phyloP scores from a whole-genome alignment of 2,113 vertebrate species.

The Pygathrix nemaeus region DNA sequence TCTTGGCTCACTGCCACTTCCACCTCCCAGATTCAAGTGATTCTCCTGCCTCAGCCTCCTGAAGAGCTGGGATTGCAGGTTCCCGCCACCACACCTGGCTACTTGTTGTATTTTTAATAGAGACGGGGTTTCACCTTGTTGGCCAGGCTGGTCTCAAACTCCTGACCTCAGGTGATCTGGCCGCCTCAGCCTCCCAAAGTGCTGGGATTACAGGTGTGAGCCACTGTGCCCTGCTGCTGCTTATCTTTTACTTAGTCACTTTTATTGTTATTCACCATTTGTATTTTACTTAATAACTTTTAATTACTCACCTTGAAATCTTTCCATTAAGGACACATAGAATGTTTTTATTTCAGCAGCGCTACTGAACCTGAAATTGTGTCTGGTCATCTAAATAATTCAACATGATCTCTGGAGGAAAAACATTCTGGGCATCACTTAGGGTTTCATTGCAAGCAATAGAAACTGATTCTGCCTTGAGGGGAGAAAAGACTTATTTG shows the following conservation, averaged over 20 bases:
- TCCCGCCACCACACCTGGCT: too few species aligned
- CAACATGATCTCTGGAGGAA: neutral
- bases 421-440: slow-evolving; percentile 16
- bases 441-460: neutral
- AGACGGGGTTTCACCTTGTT: too few species aligned
- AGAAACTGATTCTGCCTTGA: neutral
- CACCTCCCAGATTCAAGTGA: too few species aligned
- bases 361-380: neutral
- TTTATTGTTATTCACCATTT: neutral
- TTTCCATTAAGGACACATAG: neutral
- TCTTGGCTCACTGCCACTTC: too few species aligned
- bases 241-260: neutral
- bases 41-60: too few species aligned
- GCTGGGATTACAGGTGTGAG: too few species aligned
- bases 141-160: too few species aligned
- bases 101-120: too few species aligned
- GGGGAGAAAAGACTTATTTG: neutral
- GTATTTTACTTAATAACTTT: neutral
- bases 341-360: neutral
- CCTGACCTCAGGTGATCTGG: too few species aligned
- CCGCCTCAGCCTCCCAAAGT: too few species aligned
- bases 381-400: slow-evolving; percentile 32
- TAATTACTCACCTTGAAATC: neutral
- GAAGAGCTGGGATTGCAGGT: too few species aligned
- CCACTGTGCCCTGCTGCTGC: neutral